These are phyloP conservation scores for Drosophila kanekoi DNA, from an alignment of 2,888 invertebrate genomes.

Conservation along the genomic window DNA sequence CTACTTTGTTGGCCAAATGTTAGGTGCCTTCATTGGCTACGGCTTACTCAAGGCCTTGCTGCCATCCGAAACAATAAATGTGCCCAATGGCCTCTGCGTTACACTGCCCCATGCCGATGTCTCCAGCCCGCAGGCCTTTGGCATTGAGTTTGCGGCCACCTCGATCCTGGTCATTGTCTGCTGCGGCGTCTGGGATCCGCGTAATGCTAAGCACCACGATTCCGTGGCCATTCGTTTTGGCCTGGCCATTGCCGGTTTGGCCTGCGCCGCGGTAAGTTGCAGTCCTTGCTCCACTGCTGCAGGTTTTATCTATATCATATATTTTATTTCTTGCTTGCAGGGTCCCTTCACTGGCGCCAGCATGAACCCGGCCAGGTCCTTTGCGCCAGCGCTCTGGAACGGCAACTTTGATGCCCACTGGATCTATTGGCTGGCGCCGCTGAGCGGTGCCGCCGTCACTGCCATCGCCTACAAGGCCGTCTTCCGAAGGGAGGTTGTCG, in stretches of 20 bases:
- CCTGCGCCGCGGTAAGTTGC: slow-evolving; percentile 88
- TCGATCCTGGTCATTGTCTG: slow-evolving; percentile 88
- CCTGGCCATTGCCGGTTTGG: slow-evolving; percentile 88
- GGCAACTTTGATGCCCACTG: slow-evolving; percentile 89
- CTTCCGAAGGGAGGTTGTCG: slow-evolving; percentile 83
- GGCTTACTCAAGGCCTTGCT: slow-evolving; percentile 88
- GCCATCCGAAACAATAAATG: slow-evolving; percentile 80
- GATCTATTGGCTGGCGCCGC: slow-evolving; percentile 90
- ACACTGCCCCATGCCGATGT: slow-evolving; percentile 87
- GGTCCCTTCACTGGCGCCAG: slow-evolving; percentile 90
- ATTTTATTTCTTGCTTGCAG: slow-evolving; percentile 84
- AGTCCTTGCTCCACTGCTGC: not conserved
- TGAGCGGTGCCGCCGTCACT: slow-evolving; percentile 84
- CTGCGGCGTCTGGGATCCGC: slow-evolving; percentile 91
- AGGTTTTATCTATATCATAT: not conserved
- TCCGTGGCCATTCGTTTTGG: slow-evolving; percentile 89
- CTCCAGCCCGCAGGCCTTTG: slow-evolving; percentile 86
- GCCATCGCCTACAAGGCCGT: slow-evolving; percentile 85
- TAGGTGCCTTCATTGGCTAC: slow-evolving; percentile 90
- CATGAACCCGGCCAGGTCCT: slow-evolving; percentile 90
- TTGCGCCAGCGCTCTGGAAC: slow-evolving; percentile 91
- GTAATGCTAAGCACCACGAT: slow-evolving; percentile 88
- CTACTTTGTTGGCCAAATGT: slow-evolving; percentile 88
- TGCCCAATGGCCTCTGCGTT: slow-evolving; percentile 87
- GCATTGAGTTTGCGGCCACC: slow-evolving; percentile 89